Base-by-base conservation (phyloP, 2,888 invertebrate species). In the Polymixis lichenea region DNA sequence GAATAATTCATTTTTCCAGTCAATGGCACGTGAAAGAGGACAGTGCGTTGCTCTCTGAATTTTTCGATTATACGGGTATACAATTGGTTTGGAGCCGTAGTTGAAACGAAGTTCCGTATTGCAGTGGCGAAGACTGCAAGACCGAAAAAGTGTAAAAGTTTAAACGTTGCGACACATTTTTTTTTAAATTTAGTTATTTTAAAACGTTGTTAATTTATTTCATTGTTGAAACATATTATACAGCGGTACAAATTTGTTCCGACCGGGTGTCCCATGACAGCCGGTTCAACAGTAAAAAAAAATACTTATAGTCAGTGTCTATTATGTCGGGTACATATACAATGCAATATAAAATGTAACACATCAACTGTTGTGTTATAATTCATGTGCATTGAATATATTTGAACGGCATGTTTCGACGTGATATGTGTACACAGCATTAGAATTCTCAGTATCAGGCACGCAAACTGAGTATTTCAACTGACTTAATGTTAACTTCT, bases 1-100 rank as follows among this genome's bases (percentile, higher is more conserved):
- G 93, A 94, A 95, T 95, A 94, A 95, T 94, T 94, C 92, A 95
- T 95, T 95, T 95, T 95, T 94, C 92, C 94, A 91, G 91, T 91
- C 91, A 91, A 92, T 89, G 86, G 92, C 89, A 92, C 93, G 92
- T 90, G 89, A 94, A 93, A 93, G 92, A 91, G 90, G 89, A 90
- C 88, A 88, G 85, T 89, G 88, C 88, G 89, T 88, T 87, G 88
- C 88, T 89, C 88, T 72, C 79, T 43, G 46, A 51, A 38, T 60
- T 77, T 75, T 58, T 53, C 32, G 3, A 81, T 87, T 72, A 84
- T 77, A 90, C 89, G 77, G 78, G 17, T 2, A 5, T 1, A 25
- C 61, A 81, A 72, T 83, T 43, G 43, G 78, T 49, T 49, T 38
- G 4, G 2, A 70, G 66, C 58, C 68, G 76, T 65, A 6, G 22